Conservation (phyloP, 2,797 vertebrate genomes). For the Choloepus didactylus region DNA sequence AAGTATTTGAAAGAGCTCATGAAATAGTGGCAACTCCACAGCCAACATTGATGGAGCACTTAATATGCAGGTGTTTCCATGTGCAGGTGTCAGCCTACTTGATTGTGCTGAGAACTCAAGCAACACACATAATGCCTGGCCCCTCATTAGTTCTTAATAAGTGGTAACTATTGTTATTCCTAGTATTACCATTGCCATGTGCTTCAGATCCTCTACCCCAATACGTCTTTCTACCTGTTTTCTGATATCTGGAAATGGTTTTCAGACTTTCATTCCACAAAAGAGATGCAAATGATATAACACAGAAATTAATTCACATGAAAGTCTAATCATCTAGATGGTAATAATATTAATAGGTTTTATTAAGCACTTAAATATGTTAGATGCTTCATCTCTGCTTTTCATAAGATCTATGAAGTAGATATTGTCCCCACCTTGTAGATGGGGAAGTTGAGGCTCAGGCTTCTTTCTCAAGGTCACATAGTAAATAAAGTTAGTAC, state of each 20-base stretch:
- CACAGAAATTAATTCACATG: neutral
- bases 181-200: neutral
- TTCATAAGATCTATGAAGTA: constrained; percentile 10
- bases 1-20: neutral
- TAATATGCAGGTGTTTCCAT: no score
- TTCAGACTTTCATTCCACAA: neutral
- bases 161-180: no score
- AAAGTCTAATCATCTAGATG: neutral
- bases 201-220: neutral
- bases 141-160: no score
- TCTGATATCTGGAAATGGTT: neutral
- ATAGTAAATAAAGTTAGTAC: neutral
- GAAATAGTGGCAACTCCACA: no score
- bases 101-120: neutral
- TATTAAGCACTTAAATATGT: neutral
- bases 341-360: neutral
- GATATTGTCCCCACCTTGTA: neutral
- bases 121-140: no score
- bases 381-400: neutral
- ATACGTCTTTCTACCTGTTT: neutral
- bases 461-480: neutral
- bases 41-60: no score
- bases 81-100: neutral
- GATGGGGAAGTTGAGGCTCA: neutral
- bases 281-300: neutral